Conservation (phyloP, 1,140 invertebrate genomes). For the Leptinotarsa undecemlineata region DNA sequence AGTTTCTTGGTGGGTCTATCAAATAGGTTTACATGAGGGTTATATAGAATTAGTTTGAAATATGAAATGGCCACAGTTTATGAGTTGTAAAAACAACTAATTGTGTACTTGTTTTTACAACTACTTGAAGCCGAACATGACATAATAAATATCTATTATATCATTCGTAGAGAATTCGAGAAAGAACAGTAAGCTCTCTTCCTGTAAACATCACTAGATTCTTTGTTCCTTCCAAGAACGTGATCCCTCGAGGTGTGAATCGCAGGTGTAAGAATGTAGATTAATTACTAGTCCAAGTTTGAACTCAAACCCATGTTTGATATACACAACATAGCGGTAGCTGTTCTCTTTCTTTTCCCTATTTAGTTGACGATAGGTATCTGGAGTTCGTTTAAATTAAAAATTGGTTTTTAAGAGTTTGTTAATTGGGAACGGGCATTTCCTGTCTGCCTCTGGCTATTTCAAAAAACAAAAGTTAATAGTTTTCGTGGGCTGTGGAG, state of each 20-base stretch:
- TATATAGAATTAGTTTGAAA: no score
- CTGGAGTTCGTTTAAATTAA: background rate
- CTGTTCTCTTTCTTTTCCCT: conserved; percentile 31
- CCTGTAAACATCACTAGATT: background rate
- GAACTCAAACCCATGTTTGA: conserved; percentile 38
- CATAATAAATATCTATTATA: no score
- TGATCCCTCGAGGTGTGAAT: conserved; percentile 43
- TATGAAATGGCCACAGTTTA: no score
- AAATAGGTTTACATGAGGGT: no score
- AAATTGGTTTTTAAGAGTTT: background rate
- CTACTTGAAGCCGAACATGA: no score
- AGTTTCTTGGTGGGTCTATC: background rate
- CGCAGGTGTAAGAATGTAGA: conserved; percentile 47
- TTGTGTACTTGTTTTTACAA: no score
- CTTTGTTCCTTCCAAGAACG: background rate
- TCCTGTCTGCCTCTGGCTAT: background rate
- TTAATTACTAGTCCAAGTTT: conserved; percentile 40
- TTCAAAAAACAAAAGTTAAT: no score
- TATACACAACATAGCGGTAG: conserved; percentile 40
- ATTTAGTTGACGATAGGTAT: background rate
- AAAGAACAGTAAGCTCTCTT: background rate
- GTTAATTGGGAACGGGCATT: background rate
- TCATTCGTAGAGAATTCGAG: no score
- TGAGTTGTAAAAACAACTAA: no score
- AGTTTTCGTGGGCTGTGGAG: no score